A percentile compares a stretch with the other conserved stretches of the same genome.
Evolutionary conservation across 2,113 vertebrate species (phyloP).

Genomic region (Seriola aureovittata): DNA sequence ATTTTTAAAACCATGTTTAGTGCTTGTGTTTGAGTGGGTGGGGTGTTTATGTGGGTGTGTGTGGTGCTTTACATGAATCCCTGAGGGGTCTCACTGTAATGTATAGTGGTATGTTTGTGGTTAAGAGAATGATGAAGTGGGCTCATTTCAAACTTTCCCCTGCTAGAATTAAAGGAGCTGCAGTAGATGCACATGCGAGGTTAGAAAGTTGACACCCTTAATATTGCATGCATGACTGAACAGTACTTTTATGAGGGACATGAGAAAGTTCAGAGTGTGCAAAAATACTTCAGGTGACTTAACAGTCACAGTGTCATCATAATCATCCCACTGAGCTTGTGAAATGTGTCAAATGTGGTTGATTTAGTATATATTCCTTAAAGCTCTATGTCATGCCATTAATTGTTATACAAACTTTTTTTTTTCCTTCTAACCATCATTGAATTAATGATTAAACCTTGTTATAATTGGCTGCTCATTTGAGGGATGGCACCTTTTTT

Average conservation of each 20-base stretch:
- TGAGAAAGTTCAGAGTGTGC: constrained; percentile 47
- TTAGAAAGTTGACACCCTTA: constrained; percentile 36
- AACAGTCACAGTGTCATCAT: neutral
- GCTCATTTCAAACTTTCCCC: constrained; percentile 50
- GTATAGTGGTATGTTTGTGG: constrained; percentile 45
- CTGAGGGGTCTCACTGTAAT: constrained; percentile 2
- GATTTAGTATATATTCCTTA: too few species aligned
- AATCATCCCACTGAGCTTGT: neutral
- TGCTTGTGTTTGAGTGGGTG: constrained; percentile 2
- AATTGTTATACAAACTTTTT: too few species aligned
- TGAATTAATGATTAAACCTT: too few species aligned
- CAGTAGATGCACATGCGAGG: constrained; percentile 3
- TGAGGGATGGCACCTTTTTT: too few species aligned
- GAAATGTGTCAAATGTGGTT: neutral
- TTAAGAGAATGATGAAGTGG: constrained; percentile 40
- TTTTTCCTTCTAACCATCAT: too few species aligned
- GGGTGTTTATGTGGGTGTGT: constrained; percentile 7
- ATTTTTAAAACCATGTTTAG: constrained; percentile 3
- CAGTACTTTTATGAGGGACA: constrained; percentile 22
- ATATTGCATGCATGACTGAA: constrained; percentile 49
- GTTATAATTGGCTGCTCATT: too few species aligned
- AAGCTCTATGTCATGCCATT: too few species aligned
- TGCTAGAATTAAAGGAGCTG: neutral
- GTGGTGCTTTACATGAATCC: constrained; percentile 44
- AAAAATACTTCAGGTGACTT: constrained; percentile 11